phyloP scores from a whole-genome alignment of 2,113 vertebrate genomes.

The Eonycteris spelaea region DNA sequence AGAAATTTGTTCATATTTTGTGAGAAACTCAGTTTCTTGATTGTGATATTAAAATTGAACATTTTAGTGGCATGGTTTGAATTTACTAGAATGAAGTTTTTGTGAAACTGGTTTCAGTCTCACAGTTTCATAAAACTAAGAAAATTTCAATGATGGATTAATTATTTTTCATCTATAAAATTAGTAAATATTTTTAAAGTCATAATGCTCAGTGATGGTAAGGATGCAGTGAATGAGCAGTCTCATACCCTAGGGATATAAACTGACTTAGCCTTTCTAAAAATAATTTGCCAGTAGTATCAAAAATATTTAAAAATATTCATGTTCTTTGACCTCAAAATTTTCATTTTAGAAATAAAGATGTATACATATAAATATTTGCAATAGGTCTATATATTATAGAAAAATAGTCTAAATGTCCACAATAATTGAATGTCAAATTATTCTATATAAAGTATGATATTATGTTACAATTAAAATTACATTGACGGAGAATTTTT shows the following conservation, averaged over 20 bases:
- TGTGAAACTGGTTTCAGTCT: background rate
- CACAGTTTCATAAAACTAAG: background rate
- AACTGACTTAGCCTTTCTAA: background rate
- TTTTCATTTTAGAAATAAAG: conserved; percentile 17
- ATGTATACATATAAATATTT: background rate
- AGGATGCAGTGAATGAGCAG: background rate
- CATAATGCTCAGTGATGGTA: background rate
- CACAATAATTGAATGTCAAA: background rate
- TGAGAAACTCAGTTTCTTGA: background rate
- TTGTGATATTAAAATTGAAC: background rate
- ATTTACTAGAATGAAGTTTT: background rate
- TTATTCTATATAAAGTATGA: background rate
- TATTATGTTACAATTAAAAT: conserved; percentile 13
- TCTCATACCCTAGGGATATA: background rate
- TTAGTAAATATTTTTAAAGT: background rate
- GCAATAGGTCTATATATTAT: background rate
- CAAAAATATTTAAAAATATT: background rate
- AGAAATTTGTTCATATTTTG: background rate
- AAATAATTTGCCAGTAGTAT: background rate
- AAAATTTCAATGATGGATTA: background rate
- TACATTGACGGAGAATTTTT: background rate
- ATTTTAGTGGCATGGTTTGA: background rate
- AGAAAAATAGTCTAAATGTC: background rate
- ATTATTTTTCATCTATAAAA: background rate
- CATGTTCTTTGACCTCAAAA: background rate